Percentiles rank a stretch among this genome's conserved stretches.
Conservation (phyloP, 1,140 invertebrate genomes). For the Drosophila tristis region DNA sequence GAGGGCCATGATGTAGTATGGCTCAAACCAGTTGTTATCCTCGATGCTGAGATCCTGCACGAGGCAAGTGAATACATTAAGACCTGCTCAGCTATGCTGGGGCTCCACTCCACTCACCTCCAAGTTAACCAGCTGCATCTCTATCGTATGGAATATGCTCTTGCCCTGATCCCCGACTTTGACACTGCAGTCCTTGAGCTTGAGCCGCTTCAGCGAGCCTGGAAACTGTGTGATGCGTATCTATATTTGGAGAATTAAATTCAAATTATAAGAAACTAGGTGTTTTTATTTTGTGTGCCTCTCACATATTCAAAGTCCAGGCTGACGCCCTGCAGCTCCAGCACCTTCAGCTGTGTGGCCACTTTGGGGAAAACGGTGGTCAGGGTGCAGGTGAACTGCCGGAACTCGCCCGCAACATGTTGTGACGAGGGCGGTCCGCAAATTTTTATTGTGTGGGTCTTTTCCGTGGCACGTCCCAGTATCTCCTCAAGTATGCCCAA, state of each 20-base stretch:
- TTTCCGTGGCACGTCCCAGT: conserved; percentile 84
- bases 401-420: conserved; percentile 69
- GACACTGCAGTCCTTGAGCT: conserved; percentile 85
- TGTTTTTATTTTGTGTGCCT: neutral
- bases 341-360: conserved; percentile 80
- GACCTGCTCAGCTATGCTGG: neutral
- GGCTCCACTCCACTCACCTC: conserved; percentile 83
- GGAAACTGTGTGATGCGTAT: conserved; percentile 86
- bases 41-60: conserved; percentile 87
- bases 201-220: conserved; percentile 85
- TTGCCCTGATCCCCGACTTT: conserved; percentile 84
- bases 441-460: conserved; percentile 85
- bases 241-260: conserved; percentile 56
- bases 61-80: neutral
- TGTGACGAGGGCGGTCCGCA: conserved; percentile 75
- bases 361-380: conserved; percentile 76
- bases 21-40: conserved; percentile 89
- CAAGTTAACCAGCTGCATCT: conserved; percentile 85
- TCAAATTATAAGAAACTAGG: neutral
- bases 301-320: conserved; percentile 85
- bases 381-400: conserved; percentile 70
- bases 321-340: conserved; percentile 85
- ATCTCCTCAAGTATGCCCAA: conserved; percentile 84
- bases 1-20: conserved; percentile 88
- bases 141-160: conserved; percentile 86